phyloP scores from a whole-genome alignment of 2,797 vertebrate species.

The Typhlichthys subterraneus region DNA sequence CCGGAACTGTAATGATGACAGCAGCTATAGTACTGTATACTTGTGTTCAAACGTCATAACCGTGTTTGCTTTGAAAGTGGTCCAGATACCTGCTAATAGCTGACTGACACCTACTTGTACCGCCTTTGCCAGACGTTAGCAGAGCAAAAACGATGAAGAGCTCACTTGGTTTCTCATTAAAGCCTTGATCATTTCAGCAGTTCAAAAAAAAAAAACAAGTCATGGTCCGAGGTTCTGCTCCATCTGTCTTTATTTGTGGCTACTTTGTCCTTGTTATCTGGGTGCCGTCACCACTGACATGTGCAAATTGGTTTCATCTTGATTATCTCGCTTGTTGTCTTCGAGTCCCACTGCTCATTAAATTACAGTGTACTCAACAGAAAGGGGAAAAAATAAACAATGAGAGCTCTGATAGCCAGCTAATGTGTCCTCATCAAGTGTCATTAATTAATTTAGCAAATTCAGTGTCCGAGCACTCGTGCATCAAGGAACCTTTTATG shows the following conservation, averaged over 20 bases:
- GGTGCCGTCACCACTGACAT: conserved; percentile 34
- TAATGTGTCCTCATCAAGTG: conserved; percentile 64
- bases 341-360: conserved; percentile 60
- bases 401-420: conserved; percentile 43
- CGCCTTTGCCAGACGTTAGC: no score
- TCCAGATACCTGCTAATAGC: no score
- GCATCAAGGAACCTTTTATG: conserved; percentile 22
- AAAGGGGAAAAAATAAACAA: conserved; percentile 14
- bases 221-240: conserved; percentile 7
- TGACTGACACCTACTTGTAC: no score
- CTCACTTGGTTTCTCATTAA: no score
- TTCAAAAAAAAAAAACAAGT: background rate
- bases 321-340: conserved; percentile 66
- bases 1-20: no score
- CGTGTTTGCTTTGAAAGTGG: no score
- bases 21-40: no score
- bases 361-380: conserved; percentile 53
- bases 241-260: conserved; percentile 39
- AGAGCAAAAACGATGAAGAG: no score
- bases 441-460: conserved; percentile 64
- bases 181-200: no score
- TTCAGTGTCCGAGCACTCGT: conserved; percentile 8
- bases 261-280: conserved; percentile 46
- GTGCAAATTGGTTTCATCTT: conserved; percentile 71
- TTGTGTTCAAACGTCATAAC: no score